Conservation (phyloP, 2,113 vertebrate genomes). For the Tachycineta bicolor region DNA sequence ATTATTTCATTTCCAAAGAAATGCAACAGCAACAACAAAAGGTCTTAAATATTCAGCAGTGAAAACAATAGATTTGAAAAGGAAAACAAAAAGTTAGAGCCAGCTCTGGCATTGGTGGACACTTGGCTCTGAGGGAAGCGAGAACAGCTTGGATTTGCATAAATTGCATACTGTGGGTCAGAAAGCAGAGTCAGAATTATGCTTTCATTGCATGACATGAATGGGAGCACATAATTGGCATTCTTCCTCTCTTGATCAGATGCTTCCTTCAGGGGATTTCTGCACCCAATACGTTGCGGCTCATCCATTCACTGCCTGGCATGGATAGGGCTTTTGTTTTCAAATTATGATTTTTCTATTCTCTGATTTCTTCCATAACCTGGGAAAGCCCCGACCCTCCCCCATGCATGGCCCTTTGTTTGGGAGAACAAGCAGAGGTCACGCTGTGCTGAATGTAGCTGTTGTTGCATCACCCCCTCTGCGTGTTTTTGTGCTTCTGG, state of each 20-base stretch:
- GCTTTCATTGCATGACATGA: conserved; percentile 52
- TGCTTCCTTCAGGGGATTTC: conserved; percentile 50
- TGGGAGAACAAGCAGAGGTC: conserved; percentile 6
- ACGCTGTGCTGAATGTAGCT: not conserved
- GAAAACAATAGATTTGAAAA: conserved; percentile 60
- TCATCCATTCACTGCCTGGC: conserved; percentile 49
- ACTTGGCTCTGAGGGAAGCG: conserved; percentile 43
- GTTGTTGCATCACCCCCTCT: not conserved
- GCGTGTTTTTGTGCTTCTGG: not conserved
- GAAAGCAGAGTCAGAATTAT: conserved; percentile 51
- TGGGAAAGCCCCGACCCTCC: conserved; percentile 7
- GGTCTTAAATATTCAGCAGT: conserved; percentile 52
- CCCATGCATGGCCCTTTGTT: not conserved
- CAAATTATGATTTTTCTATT: conserved; percentile 46
- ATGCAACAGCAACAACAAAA: not conserved
- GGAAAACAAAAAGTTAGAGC: conserved; percentile 33
- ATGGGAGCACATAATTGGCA: conserved; percentile 54
- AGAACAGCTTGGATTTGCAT: conserved; percentile 64
- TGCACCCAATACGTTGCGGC: not conserved
- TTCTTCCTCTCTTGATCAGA: conserved; percentile 53
- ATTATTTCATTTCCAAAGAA: conserved; percentile 23
- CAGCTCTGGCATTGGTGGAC: conserved; percentile 45
- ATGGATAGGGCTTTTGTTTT: conserved; percentile 57
- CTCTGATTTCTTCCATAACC: conserved; percentile 32
- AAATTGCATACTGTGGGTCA: conserved; percentile 40